Evolutionary conservation across 2,797 vertebrate genomes (phyloP).

Genomic region (Sebastes matsubarae): DNA sequence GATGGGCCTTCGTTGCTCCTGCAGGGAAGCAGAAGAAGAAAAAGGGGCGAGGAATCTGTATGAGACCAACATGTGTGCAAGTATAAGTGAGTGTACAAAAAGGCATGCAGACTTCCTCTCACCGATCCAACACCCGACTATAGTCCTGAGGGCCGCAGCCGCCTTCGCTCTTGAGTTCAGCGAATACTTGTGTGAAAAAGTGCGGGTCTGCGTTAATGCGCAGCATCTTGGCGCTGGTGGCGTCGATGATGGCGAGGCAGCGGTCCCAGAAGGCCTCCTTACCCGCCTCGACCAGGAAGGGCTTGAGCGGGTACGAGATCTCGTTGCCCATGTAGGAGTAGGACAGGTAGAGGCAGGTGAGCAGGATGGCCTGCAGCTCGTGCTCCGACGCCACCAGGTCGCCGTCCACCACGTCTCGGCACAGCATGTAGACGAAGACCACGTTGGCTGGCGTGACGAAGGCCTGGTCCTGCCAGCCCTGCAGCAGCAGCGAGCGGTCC

Average conservation of each 20-base stretch:
- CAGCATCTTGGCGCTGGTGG: constrained; percentile 87
- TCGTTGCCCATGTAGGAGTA: constrained; percentile 99
- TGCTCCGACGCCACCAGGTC: constrained; percentile 83
- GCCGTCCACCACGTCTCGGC: constrained; percentile 84
- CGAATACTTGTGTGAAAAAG: constrained; percentile 88
- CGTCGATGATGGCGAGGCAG: constrained; percentile 84
- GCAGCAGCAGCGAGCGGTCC: constrained; percentile 86
- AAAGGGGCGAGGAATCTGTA: not conserved
- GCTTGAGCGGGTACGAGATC: constrained; percentile 94
- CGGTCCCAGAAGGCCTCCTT: constrained; percentile 90
- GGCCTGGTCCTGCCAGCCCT: constrained; percentile 90
- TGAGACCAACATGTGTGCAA: constrained; percentile 7
- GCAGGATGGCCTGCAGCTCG: constrained; percentile 84
- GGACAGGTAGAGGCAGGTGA: constrained; percentile 92
- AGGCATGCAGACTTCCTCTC: constrained; percentile 63
- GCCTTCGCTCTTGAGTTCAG: constrained; percentile 86
- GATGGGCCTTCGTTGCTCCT: not conserved
- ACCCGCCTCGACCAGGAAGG: constrained; percentile 85
- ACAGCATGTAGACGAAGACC: constrained; percentile 90
- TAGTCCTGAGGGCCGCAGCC: constrained; percentile 81
- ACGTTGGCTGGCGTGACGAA: constrained; percentile 89
- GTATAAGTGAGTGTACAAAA: constrained; percentile 21
- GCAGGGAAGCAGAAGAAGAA: not conserved
- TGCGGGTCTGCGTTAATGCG: constrained; percentile 88
- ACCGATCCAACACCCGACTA: constrained; percentile 83